Conservation (phyloP, 2,113 vertebrate species). For the Myotis brandtii region DNA sequence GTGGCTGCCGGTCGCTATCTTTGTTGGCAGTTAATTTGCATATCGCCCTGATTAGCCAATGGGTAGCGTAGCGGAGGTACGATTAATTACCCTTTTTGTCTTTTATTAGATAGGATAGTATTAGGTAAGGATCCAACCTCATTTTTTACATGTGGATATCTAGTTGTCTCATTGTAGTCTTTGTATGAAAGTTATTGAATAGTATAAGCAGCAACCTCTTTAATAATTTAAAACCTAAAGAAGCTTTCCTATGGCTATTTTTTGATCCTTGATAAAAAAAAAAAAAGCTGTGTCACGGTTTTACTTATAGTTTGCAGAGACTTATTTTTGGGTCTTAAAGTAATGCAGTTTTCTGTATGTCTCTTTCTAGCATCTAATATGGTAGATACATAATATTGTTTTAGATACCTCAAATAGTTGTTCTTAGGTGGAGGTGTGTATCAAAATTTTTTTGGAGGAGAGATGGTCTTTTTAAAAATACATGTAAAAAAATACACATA, state of each 20-base stretch:
- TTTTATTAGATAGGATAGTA: too few species aligned
- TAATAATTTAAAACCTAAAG: neutral
- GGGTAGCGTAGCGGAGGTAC: too few species aligned
- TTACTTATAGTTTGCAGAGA: neutral
- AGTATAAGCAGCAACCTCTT: neutral
- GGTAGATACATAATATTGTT: neutral
- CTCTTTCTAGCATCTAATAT: neutral
- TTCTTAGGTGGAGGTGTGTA: neutral
- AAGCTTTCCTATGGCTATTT: neutral
- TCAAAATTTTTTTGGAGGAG: neutral
- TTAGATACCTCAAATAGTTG: neutral
- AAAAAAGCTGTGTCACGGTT: neutral
- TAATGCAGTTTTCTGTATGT: neutral
- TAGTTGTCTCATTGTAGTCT: neutral
- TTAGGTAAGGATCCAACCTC: neutral
- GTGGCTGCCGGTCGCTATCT: too few species aligned
- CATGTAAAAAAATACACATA: neutral
- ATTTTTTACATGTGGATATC: neutral
- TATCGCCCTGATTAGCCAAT: too few species aligned
- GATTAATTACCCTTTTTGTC: too few species aligned
- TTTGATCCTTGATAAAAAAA: neutral
- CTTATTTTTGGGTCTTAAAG: neutral
- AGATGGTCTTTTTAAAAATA: neutral
- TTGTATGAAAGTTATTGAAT: constrained; percentile 12
- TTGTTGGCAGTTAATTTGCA: too few species aligned